A percentile compares a stretch with the other conserved stretches of the same genome.
These are phyloP conservation scores for Suricata suricatta DNA, from an alignment of 2,113 vertebrate genomes.

Conservation along the genomic window DNA sequence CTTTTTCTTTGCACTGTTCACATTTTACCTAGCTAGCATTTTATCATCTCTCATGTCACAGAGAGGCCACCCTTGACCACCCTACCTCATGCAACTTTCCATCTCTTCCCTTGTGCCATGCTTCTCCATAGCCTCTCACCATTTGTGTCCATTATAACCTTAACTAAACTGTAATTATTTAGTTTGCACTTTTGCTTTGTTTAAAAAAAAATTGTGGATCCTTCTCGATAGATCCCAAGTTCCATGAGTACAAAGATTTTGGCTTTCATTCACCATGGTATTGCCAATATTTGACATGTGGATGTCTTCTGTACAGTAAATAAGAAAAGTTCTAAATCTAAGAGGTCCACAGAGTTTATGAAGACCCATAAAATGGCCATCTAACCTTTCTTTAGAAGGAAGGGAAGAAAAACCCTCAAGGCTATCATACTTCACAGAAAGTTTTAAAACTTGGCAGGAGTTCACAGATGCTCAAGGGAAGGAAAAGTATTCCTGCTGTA, in stretches of 20 bases:
- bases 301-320: neutral
- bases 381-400: neutral
- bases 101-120: accelerated
- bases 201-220: neutral
- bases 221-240: neutral
- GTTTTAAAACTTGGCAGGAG: neutral
- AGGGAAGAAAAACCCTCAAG: neutral
- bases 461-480: neutral
- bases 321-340: neutral
- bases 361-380: neutral
- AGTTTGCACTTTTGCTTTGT: neutral
- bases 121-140: neutral
- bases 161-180: neutral
- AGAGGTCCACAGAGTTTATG: neutral
- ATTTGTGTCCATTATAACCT: neutral
- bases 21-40: neutral
- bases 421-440: neutral
- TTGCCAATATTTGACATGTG: neutral
- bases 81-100: neutral
- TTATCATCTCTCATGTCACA: neutral
- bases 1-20: neutral
- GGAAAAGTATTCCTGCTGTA: neutral
- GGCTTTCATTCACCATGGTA: neutral
- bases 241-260: neutral
- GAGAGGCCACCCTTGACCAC: no score